Evolutionary conservation across 2,797 vertebrate species (phyloP), one percentile per base, ranked within the genome.

Genomic region (Halcyon leucocephala): DNA sequence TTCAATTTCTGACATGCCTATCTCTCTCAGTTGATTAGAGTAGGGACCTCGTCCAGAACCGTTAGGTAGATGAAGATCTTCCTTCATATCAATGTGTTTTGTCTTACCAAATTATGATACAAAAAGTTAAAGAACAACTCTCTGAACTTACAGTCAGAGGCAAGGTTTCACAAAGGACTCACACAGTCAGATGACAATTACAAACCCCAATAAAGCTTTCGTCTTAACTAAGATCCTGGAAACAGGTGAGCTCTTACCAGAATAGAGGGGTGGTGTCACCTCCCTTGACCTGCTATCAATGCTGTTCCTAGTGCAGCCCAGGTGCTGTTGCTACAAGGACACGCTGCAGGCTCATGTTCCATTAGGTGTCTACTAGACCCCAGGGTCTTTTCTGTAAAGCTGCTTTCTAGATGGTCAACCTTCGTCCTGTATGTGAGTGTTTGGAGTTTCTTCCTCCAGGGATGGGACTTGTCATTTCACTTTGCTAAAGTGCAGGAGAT

Each of bases 221-320:
- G 5, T 65, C 15, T 93, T 58, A 74, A 20, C 18, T 13, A 60
- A 14, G 21, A 33, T 37, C 29, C 37, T 74, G 24, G n/a, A 71
- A 74, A 71, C 16, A 78, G 60, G 24, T 39, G 9, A 84, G 4
- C 5, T 71, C 2, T 73, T 85, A 33, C 24, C 17, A 70, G 46
- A 70, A 6, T 14, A 52, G 14, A 73, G 4, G 10, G 2, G 1
- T 57, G 12, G 35, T 12, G 51, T 54, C 10, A 52, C 0, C 0
- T 69, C 31, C 14, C 9, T 72, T 0, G 0, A 37, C 16, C 4
- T 49, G 5, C 13, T 69, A 28, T 24, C 0, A 0, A 22, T 49
- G 9, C 8, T 28, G 5, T 57, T 90, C 51, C 19, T 35, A 33
- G 9, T 16, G 24, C 14, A 81, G 11, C 15, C 20, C 3, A 5